A percentile compares a stretch with the other conserved stretches of the same genome.
Evolutionary conservation across 1,140 invertebrate species (phyloP).

Genomic region (Penaeus chinensis): DNA sequence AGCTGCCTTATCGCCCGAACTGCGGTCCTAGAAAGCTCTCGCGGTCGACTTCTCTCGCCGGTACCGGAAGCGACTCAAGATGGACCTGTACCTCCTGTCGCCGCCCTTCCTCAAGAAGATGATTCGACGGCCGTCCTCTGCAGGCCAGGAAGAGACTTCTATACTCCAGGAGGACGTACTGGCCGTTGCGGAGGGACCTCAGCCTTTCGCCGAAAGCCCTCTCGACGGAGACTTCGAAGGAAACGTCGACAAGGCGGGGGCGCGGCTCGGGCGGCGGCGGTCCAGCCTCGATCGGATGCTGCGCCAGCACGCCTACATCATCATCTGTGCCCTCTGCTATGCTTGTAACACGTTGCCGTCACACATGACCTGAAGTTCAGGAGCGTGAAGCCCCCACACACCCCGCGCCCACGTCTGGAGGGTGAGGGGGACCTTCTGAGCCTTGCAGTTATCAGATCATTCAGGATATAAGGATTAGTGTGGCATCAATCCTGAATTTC

Average conservation of each 20-base stretch:
- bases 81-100: conserved; percentile 53
- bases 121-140: conserved; percentile 15
- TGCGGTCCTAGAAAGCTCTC: too few species aligned
- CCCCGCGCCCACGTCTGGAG: not conserved
- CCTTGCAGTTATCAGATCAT: too few species aligned
- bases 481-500: too few species aligned
- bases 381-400: not conserved
- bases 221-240: not conserved
- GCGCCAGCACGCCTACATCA: conserved; percentile 52
- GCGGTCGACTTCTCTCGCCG: too few species aligned
- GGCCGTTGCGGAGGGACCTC: not conserved
- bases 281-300: conserved; percentile 43
- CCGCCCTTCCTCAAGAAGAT: conserved; percentile 43
- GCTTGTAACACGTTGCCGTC: conserved; percentile 18
- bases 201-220: too few species aligned
- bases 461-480: too few species aligned
- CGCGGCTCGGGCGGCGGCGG: not conserved
- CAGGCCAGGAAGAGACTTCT: not conserved
- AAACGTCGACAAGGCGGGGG: not conserved
- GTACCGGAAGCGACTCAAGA: not conserved
- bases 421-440: too few species aligned
- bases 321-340: conserved; percentile 43
- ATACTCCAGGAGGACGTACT: not conserved
- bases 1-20: too few species aligned
- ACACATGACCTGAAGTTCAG: conserved; percentile 5